phyloP scores from a whole-genome alignment of 2,113 vertebrate genomes.

The Pygoscelis adeliae region DNA sequence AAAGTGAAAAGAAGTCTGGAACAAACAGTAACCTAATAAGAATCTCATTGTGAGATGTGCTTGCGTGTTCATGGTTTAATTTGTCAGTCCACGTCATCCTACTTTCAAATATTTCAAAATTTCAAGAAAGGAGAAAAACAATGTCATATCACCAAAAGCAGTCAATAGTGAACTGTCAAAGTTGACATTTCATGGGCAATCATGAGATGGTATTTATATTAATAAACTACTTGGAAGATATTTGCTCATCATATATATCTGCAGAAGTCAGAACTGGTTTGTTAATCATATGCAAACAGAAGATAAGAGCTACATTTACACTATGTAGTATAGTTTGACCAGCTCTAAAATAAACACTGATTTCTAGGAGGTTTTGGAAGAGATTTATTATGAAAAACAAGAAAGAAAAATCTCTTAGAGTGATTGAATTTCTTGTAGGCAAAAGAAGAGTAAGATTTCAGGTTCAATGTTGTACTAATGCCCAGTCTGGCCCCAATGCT shows the following conservation, averaged over 20 bases:
- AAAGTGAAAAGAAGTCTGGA: background rate
- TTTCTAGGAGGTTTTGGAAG: background rate
- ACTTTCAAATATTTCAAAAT: background rate
- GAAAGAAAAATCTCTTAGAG: background rate
- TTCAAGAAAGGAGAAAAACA: background rate
- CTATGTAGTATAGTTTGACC: background rate
- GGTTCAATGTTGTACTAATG: background rate
- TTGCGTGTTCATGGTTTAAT: background rate
- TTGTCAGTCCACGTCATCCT: background rate
- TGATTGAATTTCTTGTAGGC: background rate
- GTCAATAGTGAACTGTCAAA: background rate
- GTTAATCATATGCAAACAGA: background rate
- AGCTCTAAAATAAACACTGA: background rate
- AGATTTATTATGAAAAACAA: background rate
- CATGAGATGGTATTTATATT: background rate
- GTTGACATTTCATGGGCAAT: background rate
- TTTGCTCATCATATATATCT: background rate
- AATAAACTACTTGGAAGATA: background rate
- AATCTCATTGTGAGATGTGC: background rate
- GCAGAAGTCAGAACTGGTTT: background rate
- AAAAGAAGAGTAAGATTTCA: background rate
- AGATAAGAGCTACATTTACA: background rate
- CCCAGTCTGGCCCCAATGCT: background rate
- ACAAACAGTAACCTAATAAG: background rate
- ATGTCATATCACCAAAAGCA: background rate